Evolutionary conservation across 2,113 vertebrate genomes (phyloP).

Genomic region (Euleptes europaea): DNA sequence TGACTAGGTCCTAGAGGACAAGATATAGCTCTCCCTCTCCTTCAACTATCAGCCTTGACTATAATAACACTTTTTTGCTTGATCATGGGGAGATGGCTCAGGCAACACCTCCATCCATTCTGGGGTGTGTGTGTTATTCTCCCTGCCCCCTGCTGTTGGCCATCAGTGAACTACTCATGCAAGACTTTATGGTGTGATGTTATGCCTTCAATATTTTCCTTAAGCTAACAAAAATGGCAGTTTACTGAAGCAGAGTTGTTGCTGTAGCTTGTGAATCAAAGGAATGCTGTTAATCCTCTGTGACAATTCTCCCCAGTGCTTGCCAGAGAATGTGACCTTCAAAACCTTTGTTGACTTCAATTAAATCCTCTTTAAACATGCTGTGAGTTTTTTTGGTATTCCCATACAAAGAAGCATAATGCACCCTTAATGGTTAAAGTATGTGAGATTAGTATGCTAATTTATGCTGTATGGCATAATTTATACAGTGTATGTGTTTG

Average conservation of each 20-base stretch:
- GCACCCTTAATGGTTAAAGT: slow-evolving; percentile 26
- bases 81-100: too few species aligned
- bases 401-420: background rate
- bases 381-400: background rate
- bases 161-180: too few species aligned
- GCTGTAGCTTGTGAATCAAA: background rate
- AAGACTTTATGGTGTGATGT: background rate
- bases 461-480: slow-evolving; percentile 1
- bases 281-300: background rate
- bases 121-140: too few species aligned
- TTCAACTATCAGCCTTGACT: too few species aligned
- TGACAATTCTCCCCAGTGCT: background rate
- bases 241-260: background rate
- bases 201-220: background rate
- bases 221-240: background rate
- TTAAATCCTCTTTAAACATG: background rate
- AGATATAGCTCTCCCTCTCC: too few species aligned
- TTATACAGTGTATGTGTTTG: background rate
- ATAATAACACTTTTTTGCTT: too few species aligned
- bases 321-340: background rate
- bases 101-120: too few species aligned
- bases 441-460: slow-evolving; percentile 14
- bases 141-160: too few species aligned
- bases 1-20: too few species aligned
- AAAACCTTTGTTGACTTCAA: background rate